Percentiles rank a stretch among this genome's conserved stretches.
Evolutionary conservation across 2,113 vertebrate species (phyloP).

Genomic region (Peromyscus polionotus): DNA sequence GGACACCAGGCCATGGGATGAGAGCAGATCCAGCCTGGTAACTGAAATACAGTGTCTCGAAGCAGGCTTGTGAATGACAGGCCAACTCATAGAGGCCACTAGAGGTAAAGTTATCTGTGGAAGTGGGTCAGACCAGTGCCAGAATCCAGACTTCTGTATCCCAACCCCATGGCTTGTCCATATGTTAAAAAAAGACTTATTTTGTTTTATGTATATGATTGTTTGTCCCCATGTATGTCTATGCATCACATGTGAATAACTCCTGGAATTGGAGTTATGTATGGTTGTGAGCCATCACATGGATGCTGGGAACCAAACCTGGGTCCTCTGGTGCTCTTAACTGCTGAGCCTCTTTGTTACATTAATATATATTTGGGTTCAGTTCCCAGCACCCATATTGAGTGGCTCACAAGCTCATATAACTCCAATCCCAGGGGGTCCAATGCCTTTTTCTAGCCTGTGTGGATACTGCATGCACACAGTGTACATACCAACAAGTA

Average conservation of each 20-base stretch:
- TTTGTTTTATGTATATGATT: background rate
- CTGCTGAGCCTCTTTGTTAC: background rate
- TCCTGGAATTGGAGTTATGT: background rate
- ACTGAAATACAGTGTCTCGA: background rate
- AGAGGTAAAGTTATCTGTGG: accelerated
- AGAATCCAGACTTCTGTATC: background rate
- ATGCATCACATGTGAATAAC: too few relatives aligned
- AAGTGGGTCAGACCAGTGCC: accelerated
- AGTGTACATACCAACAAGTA: background rate
- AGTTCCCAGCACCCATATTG: background rate
- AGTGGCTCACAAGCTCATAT: background rate
- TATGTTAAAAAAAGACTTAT: too few relatives aligned
- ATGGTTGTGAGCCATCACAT: background rate
- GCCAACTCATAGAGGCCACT: too few relatives aligned
- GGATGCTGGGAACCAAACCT: background rate
- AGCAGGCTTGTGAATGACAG: background rate
- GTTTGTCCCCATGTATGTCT: background rate
- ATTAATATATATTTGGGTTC: background rate
- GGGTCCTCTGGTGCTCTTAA: background rate
- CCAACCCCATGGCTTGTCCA: background rate
- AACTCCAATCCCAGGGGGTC: too few relatives aligned
- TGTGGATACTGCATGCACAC: background rate
- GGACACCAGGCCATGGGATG: background rate
- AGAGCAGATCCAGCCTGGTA: background rate
- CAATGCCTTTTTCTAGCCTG: too few relatives aligned